Percentiles rank a stretch among this genome's conserved stretches.
These are phyloP conservation scores for Zaprionus ornatus DNA, from an alignment of 1,140 invertebrate species.

Conservation along the genomic window DNA sequence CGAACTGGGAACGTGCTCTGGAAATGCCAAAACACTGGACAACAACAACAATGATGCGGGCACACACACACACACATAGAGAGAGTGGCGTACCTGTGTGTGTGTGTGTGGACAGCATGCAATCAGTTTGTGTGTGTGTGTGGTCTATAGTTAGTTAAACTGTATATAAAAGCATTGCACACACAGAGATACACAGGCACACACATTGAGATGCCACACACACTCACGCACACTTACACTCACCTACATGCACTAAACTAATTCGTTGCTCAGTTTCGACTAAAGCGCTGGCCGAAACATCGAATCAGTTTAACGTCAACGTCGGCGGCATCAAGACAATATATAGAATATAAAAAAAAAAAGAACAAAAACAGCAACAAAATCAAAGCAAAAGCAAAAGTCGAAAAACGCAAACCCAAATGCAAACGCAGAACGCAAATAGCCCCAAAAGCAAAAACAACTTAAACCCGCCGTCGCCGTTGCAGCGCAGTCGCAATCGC, in stretches of 20 bases:
- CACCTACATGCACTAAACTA: slow-evolving; percentile 29
- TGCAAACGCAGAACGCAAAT: neutral
- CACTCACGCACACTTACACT: neutral
- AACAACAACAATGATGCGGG: slow-evolving; percentile 30
- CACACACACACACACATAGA: slow-evolving; percentile 20
- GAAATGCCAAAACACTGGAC: slow-evolving; percentile 16
- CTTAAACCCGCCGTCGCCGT: slow-evolving; percentile 3
- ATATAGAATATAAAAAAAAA: slow-evolving; percentile 52
- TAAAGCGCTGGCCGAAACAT: slow-evolving; percentile 73
- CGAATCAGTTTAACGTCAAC: slow-evolving; percentile 81
- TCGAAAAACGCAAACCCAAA: slow-evolving; percentile 1
- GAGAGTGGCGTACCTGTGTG: slow-evolving; percentile 10
- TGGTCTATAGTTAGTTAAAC: slow-evolving; percentile 67
- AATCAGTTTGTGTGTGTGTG: slow-evolving; percentile 42
- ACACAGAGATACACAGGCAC: neutral
- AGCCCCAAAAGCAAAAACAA: slow-evolving; percentile 19
- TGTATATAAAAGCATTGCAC: slow-evolving; percentile 45
- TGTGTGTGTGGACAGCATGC: slow-evolving; percentile 36
- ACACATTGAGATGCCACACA: too few species aligned
- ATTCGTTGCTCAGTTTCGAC: slow-evolving; percentile 67
- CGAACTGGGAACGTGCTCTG: neutral
- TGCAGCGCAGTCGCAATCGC: neutral
- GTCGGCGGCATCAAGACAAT: slow-evolving; percentile 80
- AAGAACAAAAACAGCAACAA: slow-evolving; percentile 37
- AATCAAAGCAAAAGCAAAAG: slow-evolving; percentile 36